Percentiles rank a stretch among this genome's conserved stretches.
Conservation (phyloP, 2,888 invertebrate species). For the Hecatera dysodea region DNA sequence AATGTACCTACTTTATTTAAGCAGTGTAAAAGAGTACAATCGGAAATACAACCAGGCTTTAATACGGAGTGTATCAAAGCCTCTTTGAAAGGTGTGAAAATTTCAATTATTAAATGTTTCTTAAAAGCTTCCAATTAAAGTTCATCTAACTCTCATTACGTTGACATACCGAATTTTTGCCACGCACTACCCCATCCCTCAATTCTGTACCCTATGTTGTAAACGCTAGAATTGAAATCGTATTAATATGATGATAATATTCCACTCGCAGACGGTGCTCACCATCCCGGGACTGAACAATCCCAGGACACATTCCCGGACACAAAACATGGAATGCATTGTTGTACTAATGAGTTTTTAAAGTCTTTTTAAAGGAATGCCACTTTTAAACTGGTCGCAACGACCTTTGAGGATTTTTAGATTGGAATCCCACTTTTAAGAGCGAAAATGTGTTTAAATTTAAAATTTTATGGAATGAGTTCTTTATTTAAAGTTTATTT, state of each 20-base stretch:
- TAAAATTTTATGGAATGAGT: constrained; percentile 42
- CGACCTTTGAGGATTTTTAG: constrained; percentile 60
- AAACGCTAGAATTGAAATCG: constrained; percentile 9
- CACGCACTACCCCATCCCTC: no score
- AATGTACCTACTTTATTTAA: no score
- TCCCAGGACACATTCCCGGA: constrained; percentile 69
- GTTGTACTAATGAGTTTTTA: constrained; percentile 73
- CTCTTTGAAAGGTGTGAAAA: constrained; percentile 50
- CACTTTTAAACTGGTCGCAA: constrained; percentile 61
- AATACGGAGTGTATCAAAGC: no score
- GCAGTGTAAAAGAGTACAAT: no score
- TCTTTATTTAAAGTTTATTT: constrained; percentile 49
- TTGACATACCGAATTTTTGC: constrained; percentile 32
- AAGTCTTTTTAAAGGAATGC: constrained; percentile 61
- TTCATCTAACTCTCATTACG: constrained; percentile 43
- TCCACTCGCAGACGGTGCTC: constrained; percentile 39
- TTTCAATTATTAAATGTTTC: constrained; percentile 31
- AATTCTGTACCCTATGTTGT: not conserved
- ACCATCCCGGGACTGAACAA: constrained; percentile 64
- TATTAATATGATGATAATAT: constrained; percentile 14
- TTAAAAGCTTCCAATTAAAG: constrained; percentile 34
- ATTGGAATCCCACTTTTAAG: constrained; percentile 55
- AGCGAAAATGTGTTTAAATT: constrained; percentile 55
- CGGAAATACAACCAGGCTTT: no score
- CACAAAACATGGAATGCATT: constrained; percentile 76